Evolutionary conservation across 2,888 invertebrate genomes (phyloP).

Genomic region (Cotesia congregata): DNA sequence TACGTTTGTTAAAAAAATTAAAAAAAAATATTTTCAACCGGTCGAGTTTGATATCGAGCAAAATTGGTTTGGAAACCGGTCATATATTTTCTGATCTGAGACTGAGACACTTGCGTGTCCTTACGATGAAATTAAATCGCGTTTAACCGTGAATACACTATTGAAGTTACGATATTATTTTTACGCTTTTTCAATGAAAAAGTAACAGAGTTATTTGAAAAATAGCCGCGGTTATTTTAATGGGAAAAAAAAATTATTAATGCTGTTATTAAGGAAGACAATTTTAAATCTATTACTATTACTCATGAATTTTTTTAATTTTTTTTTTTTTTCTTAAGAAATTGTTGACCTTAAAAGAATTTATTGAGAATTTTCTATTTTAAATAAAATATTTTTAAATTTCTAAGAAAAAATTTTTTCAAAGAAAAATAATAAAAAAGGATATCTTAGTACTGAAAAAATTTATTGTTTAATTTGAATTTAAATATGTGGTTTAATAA

Average conservation of each 20-base stretch:
- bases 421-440: no score
- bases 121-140: slow-evolving; percentile 14
- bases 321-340: neutral
- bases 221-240: slow-evolving; percentile 14
- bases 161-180: slow-evolving; percentile 6
- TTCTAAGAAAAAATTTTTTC: no score
- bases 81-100: neutral
- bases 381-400: no score
- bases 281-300: slow-evolving; percentile 69
- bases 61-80: slow-evolving; percentile 24
- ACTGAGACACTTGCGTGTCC: slow-evolving; percentile 4
- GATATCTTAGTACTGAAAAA: no score
- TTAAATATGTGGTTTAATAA: no score
- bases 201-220: neutral
- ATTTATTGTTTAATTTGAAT: no score
- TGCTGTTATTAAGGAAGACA: slow-evolving; percentile 65
- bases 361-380: no score
- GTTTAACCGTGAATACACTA: slow-evolving; percentile 16
- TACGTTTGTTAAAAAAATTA: slow-evolving; percentile 12
- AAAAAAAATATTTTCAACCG: slow-evolving; percentile 10
- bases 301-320: slow-evolving; percentile 53
- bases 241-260: slow-evolving; percentile 24
- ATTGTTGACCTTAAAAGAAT: no score
- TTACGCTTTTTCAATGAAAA: neutral
- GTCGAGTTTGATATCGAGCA: slow-evolving; percentile 11